phyloP scores from a whole-genome alignment of 2,888 invertebrate species.

The Nephrotoma appendiculata region DNA sequence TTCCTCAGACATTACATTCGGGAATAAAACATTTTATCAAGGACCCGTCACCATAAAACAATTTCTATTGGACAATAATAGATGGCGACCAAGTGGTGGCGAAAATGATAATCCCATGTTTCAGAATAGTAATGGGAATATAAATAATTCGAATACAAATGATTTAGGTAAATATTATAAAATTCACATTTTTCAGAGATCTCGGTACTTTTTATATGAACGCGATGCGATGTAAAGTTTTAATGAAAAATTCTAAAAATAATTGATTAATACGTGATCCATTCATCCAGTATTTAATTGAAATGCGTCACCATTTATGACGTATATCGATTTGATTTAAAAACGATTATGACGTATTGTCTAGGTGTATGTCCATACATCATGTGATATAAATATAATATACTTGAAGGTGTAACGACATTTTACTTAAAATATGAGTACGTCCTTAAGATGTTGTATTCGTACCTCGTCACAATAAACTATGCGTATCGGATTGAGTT shows the following conservation, averaged over 20 bases:
- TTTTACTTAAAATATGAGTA: background rate
- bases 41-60: conserved; percentile 68
- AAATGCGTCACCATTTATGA: background rate
- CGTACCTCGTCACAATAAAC: background rate
- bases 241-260: background rate
- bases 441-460: background rate
- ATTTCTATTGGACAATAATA: conserved; percentile 38
- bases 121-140: conserved; percentile 9
- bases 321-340: background rate
- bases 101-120: conserved; percentile 23
- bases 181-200: background rate
- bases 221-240: background rate
- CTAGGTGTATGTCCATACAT: background rate
- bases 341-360: background rate
- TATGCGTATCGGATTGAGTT: background rate
- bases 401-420: background rate
- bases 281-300: background rate
- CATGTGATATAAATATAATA: background rate
- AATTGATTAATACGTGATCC: background rate
- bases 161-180: background rate
- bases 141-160: background rate
- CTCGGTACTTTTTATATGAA: background rate
- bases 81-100: conserved; percentile 17
- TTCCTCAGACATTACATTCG: conserved; percentile 59
- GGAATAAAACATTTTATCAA: conserved; percentile 60